A percentile compares a stretch with the other conserved stretches of the same genome.
phyloP scores from a whole-genome alignment of 1,140 invertebrate genomes.

The Steinernema feltiae region DNA sequence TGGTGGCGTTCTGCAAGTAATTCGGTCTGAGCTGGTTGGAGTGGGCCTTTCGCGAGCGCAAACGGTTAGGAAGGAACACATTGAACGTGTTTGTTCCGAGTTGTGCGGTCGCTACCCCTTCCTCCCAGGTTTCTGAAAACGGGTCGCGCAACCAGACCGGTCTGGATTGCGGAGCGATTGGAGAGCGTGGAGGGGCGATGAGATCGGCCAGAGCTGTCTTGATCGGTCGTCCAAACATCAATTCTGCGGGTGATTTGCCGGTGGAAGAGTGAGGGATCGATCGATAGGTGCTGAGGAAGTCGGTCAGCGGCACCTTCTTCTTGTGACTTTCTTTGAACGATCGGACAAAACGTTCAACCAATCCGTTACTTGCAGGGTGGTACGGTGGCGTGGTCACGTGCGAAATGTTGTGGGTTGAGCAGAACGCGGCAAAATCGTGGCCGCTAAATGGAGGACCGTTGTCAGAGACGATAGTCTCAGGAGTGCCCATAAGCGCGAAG shows the following conservation, averaged over 20 bases:
- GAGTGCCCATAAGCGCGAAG: constrained; percentile 42
- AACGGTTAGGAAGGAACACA: not conserved
- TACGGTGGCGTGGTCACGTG: constrained; percentile 45
- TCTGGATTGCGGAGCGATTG: too few relatives aligned
- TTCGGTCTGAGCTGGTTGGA: not conserved
- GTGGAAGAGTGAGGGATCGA: not conserved
- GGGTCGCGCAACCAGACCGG: too few relatives aligned
- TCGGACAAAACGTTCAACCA: constrained; percentile 55
- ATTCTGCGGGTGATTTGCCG: not conserved
- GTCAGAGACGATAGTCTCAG: constrained; percentile 50
- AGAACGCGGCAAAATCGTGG: constrained; percentile 51
- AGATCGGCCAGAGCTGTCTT: not conserved
- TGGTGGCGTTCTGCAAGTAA: too few relatives aligned
- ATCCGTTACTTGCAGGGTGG: constrained; percentile 51
- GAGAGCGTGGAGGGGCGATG: too few relatives aligned
- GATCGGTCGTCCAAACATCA: not conserved
- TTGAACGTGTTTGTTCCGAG: not conserved
- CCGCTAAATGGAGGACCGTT: constrained; percentile 57
- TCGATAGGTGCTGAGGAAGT: constrained; percentile 18
- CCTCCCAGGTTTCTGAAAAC: not conserved
- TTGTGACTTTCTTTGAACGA: constrained; percentile 37
- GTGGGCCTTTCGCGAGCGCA: not conserved
- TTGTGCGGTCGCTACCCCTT: not conserved
- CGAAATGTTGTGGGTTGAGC: constrained; percentile 32
- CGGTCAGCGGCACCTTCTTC: constrained; percentile 12